Evolutionary conservation across 1,140 invertebrate species (phyloP), one percentile per base, ranked within the genome.

Genomic region (Drosophila pectinifera): DNA sequence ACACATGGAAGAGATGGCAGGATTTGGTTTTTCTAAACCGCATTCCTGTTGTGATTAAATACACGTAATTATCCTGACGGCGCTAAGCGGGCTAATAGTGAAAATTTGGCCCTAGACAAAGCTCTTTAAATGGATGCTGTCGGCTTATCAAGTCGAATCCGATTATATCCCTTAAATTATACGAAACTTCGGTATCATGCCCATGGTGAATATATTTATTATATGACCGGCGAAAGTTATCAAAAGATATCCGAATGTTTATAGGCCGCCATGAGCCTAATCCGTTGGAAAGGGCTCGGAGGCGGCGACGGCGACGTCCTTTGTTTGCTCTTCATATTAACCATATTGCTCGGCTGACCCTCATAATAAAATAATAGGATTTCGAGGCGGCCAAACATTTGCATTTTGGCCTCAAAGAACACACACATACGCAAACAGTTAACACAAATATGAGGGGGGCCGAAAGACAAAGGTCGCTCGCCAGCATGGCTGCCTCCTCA

Each of bases 331-430:
- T 75, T 67, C 73, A 45, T 75, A 75, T 75, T 65, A 75, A 65
- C 73, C 75, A 75, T 75, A 75, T 75, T 75, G 72, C 70, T 75
- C 61, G 54, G 43, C 72, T 76, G 73, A 76, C 73, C 72, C 61
- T 76, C 73, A 76, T 76, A 76, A 76, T 75, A 76, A 76, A 76
- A 75, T 76, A 76, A 76, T 76, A 76, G 72, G 73, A 76, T 76
- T 76, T 76, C 62, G 73, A 43, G 53, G 45, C 53, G 53, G 43
- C 46, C 73, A 75, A 75, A 76, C 72, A 76, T 76, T 76, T 76
- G 73, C 73, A 75, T 75, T 75, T 75, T 58, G 73, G 73, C 73
- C 73, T 75, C 72, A 75, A 75, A 75, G 59, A 75, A 63, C 45
- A 74, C 70, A 64, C 57, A 62, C 36, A 62, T 36, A 61, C 20